Percentiles rank a stretch among this genome's conserved stretches.
Conservation (phyloP, 2,888 invertebrate genomes). For the Heliconius cydno region DNA sequence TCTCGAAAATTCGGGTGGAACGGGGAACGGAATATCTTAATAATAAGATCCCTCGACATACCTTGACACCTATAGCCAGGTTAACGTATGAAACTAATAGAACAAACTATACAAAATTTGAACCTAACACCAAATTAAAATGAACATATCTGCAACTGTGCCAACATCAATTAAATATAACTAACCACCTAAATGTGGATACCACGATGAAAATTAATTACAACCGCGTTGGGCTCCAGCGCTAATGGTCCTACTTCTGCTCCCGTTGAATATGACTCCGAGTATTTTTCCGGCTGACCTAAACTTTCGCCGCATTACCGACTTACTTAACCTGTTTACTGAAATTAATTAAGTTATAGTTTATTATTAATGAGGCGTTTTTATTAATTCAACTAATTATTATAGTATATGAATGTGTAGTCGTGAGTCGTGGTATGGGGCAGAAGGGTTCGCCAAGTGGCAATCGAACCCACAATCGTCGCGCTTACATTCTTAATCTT, state of each 20-base stretch:
- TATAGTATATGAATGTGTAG: neutral
- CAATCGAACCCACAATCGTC: neutral
- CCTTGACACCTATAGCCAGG: too few relatives aligned
- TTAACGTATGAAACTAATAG: neutral
- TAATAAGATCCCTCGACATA: too few relatives aligned
- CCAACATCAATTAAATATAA: neutral
- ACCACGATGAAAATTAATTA: conserved; percentile 15
- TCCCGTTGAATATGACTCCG: conserved; percentile 8
- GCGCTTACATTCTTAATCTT: too few relatives aligned
- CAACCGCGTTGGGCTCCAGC: neutral
- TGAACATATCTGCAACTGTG: neutral
- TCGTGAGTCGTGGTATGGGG: too few relatives aligned
- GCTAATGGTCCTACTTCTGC: conserved; percentile 19
- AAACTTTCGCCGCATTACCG: conserved; percentile 17
- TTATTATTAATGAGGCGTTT: neutral
- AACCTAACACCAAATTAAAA: neutral
- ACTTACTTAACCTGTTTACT: conserved; percentile 19
- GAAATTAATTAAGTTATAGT: conserved; percentile 12
- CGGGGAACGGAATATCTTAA: too few relatives aligned
- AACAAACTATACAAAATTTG: neutral
- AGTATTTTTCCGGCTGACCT: conserved; percentile 21
- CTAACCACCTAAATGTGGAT: neutral
- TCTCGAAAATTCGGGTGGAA: too few relatives aligned
- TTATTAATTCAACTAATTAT: conserved; percentile 1
- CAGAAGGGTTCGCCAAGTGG: neutral